Evolutionary conservation across 1,140 invertebrate genomes (phyloP).

Genomic region (Drosophila malerkotliana): DNA sequence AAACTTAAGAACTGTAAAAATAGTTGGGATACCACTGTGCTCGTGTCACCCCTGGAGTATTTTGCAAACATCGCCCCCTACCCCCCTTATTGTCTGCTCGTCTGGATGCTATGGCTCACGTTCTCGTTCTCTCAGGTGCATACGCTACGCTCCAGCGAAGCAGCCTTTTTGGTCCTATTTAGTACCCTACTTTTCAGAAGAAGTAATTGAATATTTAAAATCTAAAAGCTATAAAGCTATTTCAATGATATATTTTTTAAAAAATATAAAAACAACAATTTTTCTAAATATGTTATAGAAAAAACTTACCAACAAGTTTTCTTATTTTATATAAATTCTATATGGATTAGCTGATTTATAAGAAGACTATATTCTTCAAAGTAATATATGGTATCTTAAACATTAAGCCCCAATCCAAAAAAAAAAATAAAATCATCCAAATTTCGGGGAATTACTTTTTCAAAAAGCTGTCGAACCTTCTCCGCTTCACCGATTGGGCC

Average conservation of each 20-base stretch:
- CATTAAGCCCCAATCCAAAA: not conserved
- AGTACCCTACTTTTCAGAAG: conserved; percentile 11
- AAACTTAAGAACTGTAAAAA: not conserved
- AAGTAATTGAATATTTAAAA: too few species aligned
- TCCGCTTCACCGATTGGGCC: not conserved
- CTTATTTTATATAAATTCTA: not conserved
- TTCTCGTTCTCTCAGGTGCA: conserved; percentile 51
- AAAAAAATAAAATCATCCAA: not conserved
- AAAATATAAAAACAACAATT: not conserved
- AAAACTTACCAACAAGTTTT: too few species aligned
- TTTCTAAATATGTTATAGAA: too few species aligned
- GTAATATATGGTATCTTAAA: too few species aligned
- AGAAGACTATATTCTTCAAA: too few species aligned
- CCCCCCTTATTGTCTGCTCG: conserved; percentile 48
- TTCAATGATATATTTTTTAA: not conserved
- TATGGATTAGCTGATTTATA: too few species aligned
- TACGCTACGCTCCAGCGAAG: conserved; percentile 40
- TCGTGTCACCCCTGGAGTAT: conserved; percentile 21
- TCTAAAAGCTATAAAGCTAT: not conserved
- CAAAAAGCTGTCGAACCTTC: not conserved
- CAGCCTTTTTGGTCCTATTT: conserved; percentile 7
- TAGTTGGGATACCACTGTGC: conserved; percentile 31
- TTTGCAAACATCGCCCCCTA: conserved; percentile 12
- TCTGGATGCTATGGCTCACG: conserved; percentile 63
- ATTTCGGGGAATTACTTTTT: not conserved